phyloP scores from a whole-genome alignment of 2,797 vertebrate genomes.

The Takifugu rubripes region DNA sequence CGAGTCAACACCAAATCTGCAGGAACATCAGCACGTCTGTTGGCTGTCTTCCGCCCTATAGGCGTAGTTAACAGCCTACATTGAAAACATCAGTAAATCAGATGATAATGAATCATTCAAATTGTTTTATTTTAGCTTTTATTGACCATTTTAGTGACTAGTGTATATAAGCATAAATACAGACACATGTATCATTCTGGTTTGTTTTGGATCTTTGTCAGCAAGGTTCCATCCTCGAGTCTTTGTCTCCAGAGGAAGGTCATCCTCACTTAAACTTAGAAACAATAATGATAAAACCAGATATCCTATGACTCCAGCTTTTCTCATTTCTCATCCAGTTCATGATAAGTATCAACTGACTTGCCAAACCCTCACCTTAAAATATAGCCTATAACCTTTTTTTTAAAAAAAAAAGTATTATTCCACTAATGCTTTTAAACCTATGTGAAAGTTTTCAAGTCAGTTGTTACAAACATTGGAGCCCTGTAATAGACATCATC shows the following conservation, averaged over 20 bases:
- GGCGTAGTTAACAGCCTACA: not conserved
- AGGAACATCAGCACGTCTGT: conserved; percentile 1
- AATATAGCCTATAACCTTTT: too few relatives aligned
- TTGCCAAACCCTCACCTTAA: too few relatives aligned
- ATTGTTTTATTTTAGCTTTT: too few relatives aligned
- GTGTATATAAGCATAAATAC: too few relatives aligned
- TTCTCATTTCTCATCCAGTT: conserved; percentile 10
- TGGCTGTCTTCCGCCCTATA: conserved; percentile 6
- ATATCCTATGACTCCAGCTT: conserved; percentile 4
- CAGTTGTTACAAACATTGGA: too few relatives aligned
- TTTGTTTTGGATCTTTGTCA: conserved; percentile 60
- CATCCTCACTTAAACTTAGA: conserved; percentile 72
- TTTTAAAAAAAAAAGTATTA: too few relatives aligned
- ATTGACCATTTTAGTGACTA: too few relatives aligned
- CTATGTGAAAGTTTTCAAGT: too few relatives aligned
- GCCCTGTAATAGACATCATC: too few relatives aligned
- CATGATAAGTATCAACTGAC: conserved; percentile 1
- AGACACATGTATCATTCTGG: conserved; percentile 5
- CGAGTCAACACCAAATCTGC: conserved; percentile 12
- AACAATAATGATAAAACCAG: conserved; percentile 38
- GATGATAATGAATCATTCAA: too few relatives aligned
- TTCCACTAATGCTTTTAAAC: too few relatives aligned
- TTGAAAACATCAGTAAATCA: conserved; percentile 4
- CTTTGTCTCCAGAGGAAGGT: conserved; percentile 86
- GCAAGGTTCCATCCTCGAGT: conserved; percentile 75